Evolutionary conservation across 2,113 vertebrate genomes (phyloP), one percentile per base, ranked within the genome.

Genomic region (Phylloscopus trochilus): DNA sequence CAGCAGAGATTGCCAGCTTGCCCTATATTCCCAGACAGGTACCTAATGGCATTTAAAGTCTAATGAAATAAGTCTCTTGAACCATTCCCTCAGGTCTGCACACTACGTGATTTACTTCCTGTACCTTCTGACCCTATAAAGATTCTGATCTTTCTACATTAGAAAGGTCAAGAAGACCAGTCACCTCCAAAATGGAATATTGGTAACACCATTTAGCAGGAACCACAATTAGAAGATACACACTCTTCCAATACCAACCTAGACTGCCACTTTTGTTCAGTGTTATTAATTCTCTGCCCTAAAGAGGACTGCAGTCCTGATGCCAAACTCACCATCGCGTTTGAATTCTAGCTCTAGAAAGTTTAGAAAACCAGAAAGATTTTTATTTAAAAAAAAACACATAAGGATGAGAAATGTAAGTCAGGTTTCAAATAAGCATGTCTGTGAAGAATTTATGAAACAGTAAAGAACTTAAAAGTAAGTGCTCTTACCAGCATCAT

Each of bases 401-500:
- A 9, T 13, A 53, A 18, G 35, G 21, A 75, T 68, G 15, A 85
- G 26, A 82, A 93, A 79, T 15, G 49, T 31, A 63, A 72, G 23
- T 41, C n/a, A 85, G 24, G 24, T 64, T 94, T 85, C 49, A 69
- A 95, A 87, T 66, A 0, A 72, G 8, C 22, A 67, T 13, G 11
- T 39, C 49, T 85, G 16, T 72, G 41, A 86, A 83, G 76, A 85
- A 86, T 66, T 26, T 53, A 51, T 31, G 56, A 76, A 77, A 67
- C 26, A 73, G 19, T n/a, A 37, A 87, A 83, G 27, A 90, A 39
- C 39, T 72, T 55, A 79, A 46, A 94, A 89, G 28, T 30, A 82
- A 76, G n/a, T 62, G 30, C 9, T 88, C 98, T 97, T 98, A 99
- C 99, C 99, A 67, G 99, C 99, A 95, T 99, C 99, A 51, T 99